Percentiles rank a stretch among this genome's conserved stretches.
These are phyloP conservation scores for Psophia crepitans DNA, from an alignment of 2,113 vertebrate species.

Conservation along the genomic window DNA sequence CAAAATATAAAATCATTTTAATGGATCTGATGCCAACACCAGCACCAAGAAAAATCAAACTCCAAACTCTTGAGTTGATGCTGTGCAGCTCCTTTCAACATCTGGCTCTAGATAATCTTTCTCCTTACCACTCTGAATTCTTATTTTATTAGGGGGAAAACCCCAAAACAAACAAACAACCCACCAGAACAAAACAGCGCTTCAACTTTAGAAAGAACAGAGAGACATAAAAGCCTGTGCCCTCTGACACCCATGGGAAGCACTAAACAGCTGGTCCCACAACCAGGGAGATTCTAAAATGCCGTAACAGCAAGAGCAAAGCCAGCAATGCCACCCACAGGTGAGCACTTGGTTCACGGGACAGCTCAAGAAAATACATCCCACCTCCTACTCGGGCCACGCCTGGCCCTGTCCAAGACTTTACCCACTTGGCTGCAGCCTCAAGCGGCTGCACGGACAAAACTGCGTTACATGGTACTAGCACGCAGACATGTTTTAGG, in stretches of 20 bases:
- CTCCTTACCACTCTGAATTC: background rate
- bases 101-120: background rate
- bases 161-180: too few relatives aligned
- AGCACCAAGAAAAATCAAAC: background rate
- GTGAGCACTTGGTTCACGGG: background rate
- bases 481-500: accelerated
- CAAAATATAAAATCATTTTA: background rate
- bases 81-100: background rate
- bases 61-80: background rate
- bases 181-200: too few relatives aligned
- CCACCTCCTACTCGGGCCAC: background rate
- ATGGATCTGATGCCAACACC: background rate
- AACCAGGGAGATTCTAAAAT: background rate
- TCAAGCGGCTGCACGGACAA: too few relatives aligned
- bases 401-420: background rate
- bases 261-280: background rate
- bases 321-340: background rate
- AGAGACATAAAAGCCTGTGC: background rate
- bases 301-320: background rate
- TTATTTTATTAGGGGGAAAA: background rate
- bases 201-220: background rate
- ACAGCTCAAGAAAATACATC: background rate
- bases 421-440: background rate
- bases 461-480: accelerated
- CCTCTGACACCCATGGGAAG: background rate